A percentile compares a stretch with the other conserved stretches of the same genome.
Evolutionary conservation across 2,797 vertebrate species (phyloP).

Genomic region (Caiman crocodilus): DNA sequence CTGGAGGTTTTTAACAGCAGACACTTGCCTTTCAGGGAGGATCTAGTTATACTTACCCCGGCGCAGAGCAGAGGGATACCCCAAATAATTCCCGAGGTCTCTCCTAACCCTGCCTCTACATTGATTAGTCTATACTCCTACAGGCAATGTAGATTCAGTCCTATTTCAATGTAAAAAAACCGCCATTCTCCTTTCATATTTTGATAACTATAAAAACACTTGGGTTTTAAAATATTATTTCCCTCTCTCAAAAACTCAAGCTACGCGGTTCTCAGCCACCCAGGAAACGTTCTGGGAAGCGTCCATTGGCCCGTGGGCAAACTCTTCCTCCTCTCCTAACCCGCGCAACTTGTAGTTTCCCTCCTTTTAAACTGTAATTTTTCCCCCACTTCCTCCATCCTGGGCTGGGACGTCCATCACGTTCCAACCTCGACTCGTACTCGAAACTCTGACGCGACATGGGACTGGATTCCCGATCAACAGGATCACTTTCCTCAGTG

Average conservation of each 20-base stretch:
- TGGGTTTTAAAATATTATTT: not conserved
- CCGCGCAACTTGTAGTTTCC: not conserved
- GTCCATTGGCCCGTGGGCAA: not conserved
- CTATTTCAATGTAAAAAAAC: not conserved
- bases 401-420: not conserved
- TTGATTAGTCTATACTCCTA: too few relatives aligned
- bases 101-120: too few relatives aligned
- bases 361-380: not conserved
- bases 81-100: too few relatives aligned
- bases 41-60: too few relatives aligned
- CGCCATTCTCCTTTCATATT: not conserved
- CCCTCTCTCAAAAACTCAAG: not conserved
- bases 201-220: not conserved
- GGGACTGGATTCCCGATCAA: not conserved
- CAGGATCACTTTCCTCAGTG: not conserved
- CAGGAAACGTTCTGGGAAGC: not conserved
- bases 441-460: not conserved
- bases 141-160: not conserved
- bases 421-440: not conserved
- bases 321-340: not conserved
- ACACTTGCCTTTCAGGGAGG: too few relatives aligned
- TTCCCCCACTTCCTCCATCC: not conserved
- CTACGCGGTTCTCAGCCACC: slow-evolving; percentile 26
- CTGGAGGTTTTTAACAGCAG: too few relatives aligned
- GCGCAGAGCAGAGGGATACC: too few relatives aligned